A percentile compares a stretch with the other conserved stretches of the same genome.
These are phyloP conservation scores for Carterocephalus palaemon DNA, from an alignment of 2,888 invertebrate species.

Conservation along the genomic window DNA sequence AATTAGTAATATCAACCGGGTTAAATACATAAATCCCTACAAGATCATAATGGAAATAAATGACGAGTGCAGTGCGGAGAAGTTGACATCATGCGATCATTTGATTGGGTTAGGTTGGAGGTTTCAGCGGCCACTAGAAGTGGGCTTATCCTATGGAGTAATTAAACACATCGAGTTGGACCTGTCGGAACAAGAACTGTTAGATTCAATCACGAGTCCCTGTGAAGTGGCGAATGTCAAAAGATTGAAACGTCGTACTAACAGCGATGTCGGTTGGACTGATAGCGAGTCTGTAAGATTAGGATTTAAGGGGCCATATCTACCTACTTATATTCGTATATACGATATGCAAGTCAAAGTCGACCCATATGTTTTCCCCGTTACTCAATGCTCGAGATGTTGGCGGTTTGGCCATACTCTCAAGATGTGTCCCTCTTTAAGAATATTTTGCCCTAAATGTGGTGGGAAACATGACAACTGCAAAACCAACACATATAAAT, in stretches of 20 bases:
- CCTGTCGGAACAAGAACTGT: background rate
- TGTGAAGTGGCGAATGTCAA: background rate
- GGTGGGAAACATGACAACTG: slow-evolving; percentile 15
- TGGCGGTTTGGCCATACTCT: too few relatives aligned
- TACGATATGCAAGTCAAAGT: background rate
- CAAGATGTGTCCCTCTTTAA: slow-evolving; percentile 15
- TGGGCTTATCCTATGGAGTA: background rate
- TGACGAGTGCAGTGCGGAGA: too few relatives aligned
- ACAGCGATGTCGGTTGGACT: background rate
- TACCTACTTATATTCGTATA: background rate
- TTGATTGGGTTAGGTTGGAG: too few relatives aligned
- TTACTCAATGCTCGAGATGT: slow-evolving; percentile 17
- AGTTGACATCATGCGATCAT: too few relatives aligned
- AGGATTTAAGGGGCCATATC: background rate
- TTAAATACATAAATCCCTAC: too few relatives aligned
- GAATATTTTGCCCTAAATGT: slow-evolving; percentile 21
- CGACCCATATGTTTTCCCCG: background rate
- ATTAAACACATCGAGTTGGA: background rate
- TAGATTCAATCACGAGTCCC: background rate
- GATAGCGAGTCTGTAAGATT: background rate
- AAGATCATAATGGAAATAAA: too few relatives aligned
- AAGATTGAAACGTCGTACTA: background rate
- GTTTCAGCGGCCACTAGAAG: background rate
- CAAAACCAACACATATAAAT: slow-evolving; percentile 16
- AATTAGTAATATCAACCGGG: too few relatives aligned